Percentiles rank a stretch among this genome's conserved stretches.
These are phyloP conservation scores for Metacarcinus magister DNA, from an alignment of 2,888 invertebrate species.

Conservation along the genomic window DNA sequence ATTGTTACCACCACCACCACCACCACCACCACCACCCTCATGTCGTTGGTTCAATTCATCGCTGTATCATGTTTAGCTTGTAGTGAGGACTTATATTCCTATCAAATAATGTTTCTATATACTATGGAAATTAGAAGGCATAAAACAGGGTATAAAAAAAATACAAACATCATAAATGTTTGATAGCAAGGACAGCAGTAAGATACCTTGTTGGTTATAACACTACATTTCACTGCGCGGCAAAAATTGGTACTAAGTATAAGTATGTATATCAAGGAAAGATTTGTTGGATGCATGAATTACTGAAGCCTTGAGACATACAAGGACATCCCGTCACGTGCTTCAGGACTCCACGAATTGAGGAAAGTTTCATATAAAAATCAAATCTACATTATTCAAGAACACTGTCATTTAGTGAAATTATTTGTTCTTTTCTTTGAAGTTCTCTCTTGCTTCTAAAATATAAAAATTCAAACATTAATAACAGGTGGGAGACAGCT, in stretches of 20 bases:
- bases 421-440: neutral
- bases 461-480: neutral
- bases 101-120: no score
- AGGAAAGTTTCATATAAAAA: conserved; percentile 3
- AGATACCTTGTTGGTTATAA: no score
- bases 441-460: neutral
- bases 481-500: neutral
- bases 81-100: no score
- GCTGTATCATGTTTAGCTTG: no score
- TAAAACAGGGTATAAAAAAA: no score
- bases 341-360: neutral
- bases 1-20: neutral
- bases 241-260: neutral
- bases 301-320: neutral
- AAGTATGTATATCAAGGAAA: neutral
- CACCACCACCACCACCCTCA: neutral
- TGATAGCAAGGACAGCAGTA: no score
- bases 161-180: no score
- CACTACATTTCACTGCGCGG: no score
- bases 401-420: neutral
- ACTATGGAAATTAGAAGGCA: no score
- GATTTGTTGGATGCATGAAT: neutral
- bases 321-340: neutral
- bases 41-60: no score
- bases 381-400: neutral